Evolutionary conservation across 1,140 invertebrate genomes (phyloP).

Genomic region (Drosophila sechellia): DNA sequence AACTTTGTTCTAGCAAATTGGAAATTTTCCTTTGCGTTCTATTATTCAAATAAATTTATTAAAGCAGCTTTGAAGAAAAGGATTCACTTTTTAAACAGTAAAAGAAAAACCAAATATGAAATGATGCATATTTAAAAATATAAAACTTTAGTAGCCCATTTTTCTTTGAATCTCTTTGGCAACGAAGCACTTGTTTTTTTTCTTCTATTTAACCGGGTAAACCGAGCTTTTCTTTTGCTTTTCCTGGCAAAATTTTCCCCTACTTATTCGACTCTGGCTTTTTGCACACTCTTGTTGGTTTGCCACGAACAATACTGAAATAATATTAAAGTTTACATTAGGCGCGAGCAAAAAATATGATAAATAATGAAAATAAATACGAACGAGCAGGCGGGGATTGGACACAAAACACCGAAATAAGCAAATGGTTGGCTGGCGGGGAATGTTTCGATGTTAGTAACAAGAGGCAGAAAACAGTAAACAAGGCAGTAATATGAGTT

Average conservation of each 20-base stretch:
- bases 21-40: constrained; percentile 5
- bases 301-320: constrained; percentile 15
- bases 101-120: background rate
- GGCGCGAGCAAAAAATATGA: constrained; percentile 55
- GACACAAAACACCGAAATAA: constrained; percentile 54
- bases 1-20: constrained; percentile 15
- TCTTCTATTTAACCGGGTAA: background rate
- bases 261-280: constrained; percentile 2
- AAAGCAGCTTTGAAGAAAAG: background rate
- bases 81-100: background rate
- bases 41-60: background rate
- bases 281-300: constrained; percentile 5
- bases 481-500: constrained; percentile 58
- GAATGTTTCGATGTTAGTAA: constrained; percentile 29
- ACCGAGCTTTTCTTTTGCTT: background rate
- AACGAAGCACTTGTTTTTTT: background rate
- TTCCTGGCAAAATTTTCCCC: background rate
- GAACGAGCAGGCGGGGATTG: constrained; percentile 25
- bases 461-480: constrained; percentile 36
- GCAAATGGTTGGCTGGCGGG: constrained; percentile 33
- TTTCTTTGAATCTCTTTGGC: background rate
- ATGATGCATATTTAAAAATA: background rate
- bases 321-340: constrained; percentile 69
- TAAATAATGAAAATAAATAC: constrained; percentile 59
- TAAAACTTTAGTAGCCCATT: too few relatives aligned